These are phyloP conservation scores for Platycheirus albimanus DNA, from an alignment of 2,888 invertebrate species.

Conservation along the genomic window DNA sequence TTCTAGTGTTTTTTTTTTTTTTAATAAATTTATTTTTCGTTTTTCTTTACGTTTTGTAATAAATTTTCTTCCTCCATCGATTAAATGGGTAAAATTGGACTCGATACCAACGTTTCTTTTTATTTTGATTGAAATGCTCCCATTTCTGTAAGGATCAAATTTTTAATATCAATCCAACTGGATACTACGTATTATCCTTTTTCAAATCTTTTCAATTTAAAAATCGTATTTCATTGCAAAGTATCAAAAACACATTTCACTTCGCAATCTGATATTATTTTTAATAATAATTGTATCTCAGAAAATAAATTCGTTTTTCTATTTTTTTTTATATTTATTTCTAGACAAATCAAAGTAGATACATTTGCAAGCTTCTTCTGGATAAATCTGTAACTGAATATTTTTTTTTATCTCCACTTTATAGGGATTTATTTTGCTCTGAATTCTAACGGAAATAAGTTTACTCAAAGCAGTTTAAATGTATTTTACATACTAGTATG, in stretches of 20 bases:
- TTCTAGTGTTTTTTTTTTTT: no score
- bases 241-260: background rate
- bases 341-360: background rate
- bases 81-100: no score
- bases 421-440: background rate
- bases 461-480: constrained; percentile 31
- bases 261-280: constrained; percentile 16
- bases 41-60: no score
- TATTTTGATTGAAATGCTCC: no score
- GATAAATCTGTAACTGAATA: constrained; percentile 24
- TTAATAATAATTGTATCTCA: no score
- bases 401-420: constrained; percentile 20
- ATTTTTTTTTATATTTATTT: background rate
- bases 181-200: no score
- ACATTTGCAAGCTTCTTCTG: background rate
- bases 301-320: no score
- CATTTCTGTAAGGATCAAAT: no score
- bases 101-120: no score
- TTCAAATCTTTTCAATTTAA: background rate
- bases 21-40: no score
- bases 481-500: background rate
- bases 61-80: no score
- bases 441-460: constrained; percentile 1
- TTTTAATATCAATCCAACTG: no score
- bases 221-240: background rate